phyloP scores from a whole-genome alignment of 2,797 vertebrate species.

The Limosa lapponica region DNA sequence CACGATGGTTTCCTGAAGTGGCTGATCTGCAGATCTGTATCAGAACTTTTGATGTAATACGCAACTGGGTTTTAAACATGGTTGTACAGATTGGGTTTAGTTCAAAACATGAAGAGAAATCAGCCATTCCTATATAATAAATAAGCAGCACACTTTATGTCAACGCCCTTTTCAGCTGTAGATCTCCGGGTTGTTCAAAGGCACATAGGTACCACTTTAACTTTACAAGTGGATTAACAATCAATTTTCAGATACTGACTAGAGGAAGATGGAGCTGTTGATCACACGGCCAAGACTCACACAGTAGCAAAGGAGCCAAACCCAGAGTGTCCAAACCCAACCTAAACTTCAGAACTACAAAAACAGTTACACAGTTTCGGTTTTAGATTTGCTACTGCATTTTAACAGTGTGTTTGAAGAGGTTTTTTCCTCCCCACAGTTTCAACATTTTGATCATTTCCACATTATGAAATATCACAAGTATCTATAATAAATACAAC shows the following conservation, averaged over 20 bases:
- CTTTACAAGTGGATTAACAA: background rate
- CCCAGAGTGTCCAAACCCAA: background rate
- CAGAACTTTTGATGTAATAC: background rate
- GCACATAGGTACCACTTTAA: background rate
- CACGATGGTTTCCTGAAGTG: rapidly evolving
- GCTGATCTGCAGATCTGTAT: background rate
- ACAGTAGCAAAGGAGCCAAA: background rate
- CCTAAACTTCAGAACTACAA: background rate
- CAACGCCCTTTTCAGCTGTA: background rate
- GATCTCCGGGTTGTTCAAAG: background rate
- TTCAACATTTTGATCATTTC: background rate
- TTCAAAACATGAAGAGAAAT: background rate
- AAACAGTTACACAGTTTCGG: background rate
- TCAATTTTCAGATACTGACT: background rate
- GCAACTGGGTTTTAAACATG: background rate
- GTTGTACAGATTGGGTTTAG: background rate
- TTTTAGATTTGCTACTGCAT: background rate
- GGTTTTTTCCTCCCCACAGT: background rate
- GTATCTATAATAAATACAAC: background rate
- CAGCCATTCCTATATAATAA: background rate
- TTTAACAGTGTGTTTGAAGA: background rate
- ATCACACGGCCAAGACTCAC: background rate
- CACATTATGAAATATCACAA: background rate
- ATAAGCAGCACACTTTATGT: background rate
- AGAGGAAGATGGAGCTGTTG: background rate